Evolutionary conservation across 2,113 vertebrate genomes (phyloP), one percentile per base, ranked within the genome.

Genomic region (Calypte anna): DNA sequence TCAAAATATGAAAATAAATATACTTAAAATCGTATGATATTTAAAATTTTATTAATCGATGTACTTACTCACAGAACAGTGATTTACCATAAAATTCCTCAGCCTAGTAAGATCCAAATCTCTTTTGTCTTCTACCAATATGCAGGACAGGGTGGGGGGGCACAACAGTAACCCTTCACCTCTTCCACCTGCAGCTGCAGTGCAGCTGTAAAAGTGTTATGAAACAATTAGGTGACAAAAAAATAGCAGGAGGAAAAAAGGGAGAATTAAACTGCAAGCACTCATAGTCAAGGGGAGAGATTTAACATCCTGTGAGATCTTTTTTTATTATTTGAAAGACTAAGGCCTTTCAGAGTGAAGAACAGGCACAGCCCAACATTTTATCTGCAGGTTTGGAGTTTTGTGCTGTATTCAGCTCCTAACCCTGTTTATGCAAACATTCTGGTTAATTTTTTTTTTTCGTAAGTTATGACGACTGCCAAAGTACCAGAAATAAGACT

Each of bases 361-460:
- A 90, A 9, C 0, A 0, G 18, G 57, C 13, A 76, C 13, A 57
- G 4, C 22, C 14, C 7, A 53, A 1, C 44, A 4, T 3, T 75
- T 51, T 21, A 40, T 61, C 69, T 69, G 14, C 8, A 54, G 21
- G 1, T 88, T 90, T 82, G 28, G 18, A 69, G 8, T 13, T 75
- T 75, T 31, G 43, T 73, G 20, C 6, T 73, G 16, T 27, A 24
- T 53, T 88, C 25, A 2, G 13, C 2, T 43, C 20, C 12, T 58
- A 85, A 59, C 6, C 6, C 1, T 1, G 7, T 64, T 20, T 36
- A 58, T 80, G 15, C 21, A 51, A 80, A 83, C 10, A 3, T 13
- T 73, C 14, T 58, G 9, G 12, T 58, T 48, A 48, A 20, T 48
- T 48, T 48, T 77, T 67, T 67, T 14, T 81, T 81, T 55, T 38